These are phyloP conservation scores for Pseudomyrmex gracilis DNA, from an alignment of 1,140 invertebrate species.

Conservation along the genomic window DNA sequence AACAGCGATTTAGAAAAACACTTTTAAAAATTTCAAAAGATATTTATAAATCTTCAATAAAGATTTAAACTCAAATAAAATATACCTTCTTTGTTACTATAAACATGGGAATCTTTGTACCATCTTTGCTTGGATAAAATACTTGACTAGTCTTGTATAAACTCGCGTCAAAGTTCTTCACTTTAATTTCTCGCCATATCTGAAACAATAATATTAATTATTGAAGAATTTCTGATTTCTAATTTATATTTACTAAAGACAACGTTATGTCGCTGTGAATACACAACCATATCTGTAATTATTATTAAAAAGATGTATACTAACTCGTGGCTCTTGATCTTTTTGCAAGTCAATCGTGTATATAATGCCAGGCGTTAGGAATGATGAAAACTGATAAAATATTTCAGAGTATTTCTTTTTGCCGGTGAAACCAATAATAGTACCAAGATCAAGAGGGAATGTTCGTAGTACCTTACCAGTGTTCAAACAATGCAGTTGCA, in stretches of 20 bases:
- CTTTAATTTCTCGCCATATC: conserved; percentile 93
- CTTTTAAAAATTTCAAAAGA: neutral
- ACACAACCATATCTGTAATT: neutral
- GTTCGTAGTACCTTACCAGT: conserved; percentile 90
- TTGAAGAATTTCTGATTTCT: neutral
- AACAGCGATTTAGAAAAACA: conserved; percentile 46
- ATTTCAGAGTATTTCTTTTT: conserved; percentile 95
- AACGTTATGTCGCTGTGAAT: neutral
- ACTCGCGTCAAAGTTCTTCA: conserved; percentile 93
- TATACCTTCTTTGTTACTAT: conserved; percentile 91
- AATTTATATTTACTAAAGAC: too few species aligned
- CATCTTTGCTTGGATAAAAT: conserved; percentile 98
- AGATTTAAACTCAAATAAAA: neutral
- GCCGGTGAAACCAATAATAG: conserved; percentile 93
- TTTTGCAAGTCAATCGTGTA: conserved; percentile 94
- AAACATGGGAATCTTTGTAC: conserved; percentile 99
- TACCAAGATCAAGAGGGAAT: conserved; percentile 95
- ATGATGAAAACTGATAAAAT: conserved; percentile 97
- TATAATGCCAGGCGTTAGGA: conserved; percentile 95
- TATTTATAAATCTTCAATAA: neutral
- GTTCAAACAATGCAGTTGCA: conserved; percentile 92
- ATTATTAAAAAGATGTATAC: conserved; percentile 57
- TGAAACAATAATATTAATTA: conserved; percentile 78
- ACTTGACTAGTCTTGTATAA: conserved; percentile 95
- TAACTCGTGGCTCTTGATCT: conserved; percentile 89